Evolutionary conservation across 1,140 invertebrate genomes (phyloP).

Genomic region (Heterodera schachtii): DNA sequence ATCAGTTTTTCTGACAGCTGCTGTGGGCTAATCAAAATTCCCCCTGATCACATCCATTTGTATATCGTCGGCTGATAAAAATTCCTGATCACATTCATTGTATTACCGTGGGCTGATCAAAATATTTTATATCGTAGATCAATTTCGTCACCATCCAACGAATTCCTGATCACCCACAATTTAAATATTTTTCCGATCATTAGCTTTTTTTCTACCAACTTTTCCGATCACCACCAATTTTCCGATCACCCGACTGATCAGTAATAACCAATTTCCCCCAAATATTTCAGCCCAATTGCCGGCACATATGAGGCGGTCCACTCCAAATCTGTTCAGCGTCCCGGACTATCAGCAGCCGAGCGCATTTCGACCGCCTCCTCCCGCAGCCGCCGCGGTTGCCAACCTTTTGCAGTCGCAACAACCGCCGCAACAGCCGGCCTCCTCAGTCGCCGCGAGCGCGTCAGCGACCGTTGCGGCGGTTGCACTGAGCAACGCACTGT

Average conservation of each 20-base stretch:
- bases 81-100: too few species aligned
- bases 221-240: neutral
- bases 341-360: conserved; percentile 18
- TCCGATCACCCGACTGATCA: neutral
- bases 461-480: conserved; percentile 33
- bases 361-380: conserved; percentile 24
- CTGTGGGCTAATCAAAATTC: neutral
- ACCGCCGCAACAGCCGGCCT: neutral
- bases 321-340: conserved; percentile 35
- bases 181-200: too few species aligned
- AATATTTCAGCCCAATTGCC: conserved; percentile 41
- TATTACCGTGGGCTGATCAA: too few species aligned
- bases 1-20: neutral
- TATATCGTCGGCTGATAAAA: too few species aligned
- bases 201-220: neutral
- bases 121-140: too few species aligned
- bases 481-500: conserved; percentile 24
- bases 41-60: too few species aligned
- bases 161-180: too few species aligned
- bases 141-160: too few species aligned
- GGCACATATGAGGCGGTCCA: conserved; percentile 35
- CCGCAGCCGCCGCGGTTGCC: conserved; percentile 9
- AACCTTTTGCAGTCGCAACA: neutral
- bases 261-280: conserved; percentile 22
- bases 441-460: too few species aligned